These are phyloP conservation scores for Stomatorhinus ivindoensis DNA, from an alignment of 2,113 vertebrate genomes.

Conservation along the genomic window DNA sequence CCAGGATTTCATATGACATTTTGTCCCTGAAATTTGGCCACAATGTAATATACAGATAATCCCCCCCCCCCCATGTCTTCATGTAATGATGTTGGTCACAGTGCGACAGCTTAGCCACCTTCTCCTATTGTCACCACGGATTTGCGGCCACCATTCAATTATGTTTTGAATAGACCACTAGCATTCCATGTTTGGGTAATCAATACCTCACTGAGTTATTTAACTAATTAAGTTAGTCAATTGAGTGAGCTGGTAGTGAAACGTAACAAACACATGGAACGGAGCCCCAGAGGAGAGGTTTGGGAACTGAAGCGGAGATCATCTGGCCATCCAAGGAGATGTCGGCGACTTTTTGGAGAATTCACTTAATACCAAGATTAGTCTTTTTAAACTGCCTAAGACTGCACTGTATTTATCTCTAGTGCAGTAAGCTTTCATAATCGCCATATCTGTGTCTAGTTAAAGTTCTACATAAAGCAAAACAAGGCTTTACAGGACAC, in stretches of 20 bases:
- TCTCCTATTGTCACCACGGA: background rate
- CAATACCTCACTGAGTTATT: background rate
- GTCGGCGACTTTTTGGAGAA: background rate
- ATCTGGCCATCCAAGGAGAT: background rate
- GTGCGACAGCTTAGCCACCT: background rate
- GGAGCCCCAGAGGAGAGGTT: background rate
- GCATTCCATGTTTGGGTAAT: background rate
- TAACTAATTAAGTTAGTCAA: background rate
- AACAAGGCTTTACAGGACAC: background rate
- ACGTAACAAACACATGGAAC: background rate
- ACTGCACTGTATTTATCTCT: background rate
- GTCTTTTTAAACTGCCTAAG: background rate
- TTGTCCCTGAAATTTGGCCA: background rate
- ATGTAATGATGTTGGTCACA: background rate
- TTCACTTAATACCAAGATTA: background rate
- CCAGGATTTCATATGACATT: background rate
- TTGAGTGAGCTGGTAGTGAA: background rate
- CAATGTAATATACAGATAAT: background rate
- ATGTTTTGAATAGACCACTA: background rate
- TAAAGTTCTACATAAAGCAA: background rate
- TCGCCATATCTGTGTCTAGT: background rate
- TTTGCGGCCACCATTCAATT: background rate
- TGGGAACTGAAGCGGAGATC: background rate
- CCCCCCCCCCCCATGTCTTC: background rate
- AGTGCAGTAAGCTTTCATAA: background rate